Evolutionary conservation across 2,113 vertebrate species (phyloP), one percentile per base, ranked within the genome.

Genomic region (Tachycineta bicolor): DNA sequence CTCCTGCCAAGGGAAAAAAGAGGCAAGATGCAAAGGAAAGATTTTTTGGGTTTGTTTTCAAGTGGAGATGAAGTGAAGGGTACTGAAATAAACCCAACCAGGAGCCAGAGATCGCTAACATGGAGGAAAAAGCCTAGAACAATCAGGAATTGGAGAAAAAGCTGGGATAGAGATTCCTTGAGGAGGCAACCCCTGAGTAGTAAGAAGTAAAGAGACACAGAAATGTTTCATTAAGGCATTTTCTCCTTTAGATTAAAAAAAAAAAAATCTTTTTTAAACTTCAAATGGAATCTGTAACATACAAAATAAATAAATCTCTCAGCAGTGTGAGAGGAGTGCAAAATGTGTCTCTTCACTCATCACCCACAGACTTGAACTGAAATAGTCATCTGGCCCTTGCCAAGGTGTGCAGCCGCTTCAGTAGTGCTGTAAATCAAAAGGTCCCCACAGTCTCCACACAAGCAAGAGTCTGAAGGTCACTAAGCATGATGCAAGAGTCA

Each of bases 351-450:
- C 76, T 84, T 94, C 90, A 93, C 80, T 93, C 39, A 18, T 83
- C 93, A 92, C 83, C 63, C 92, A 71, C 76, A 95, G 90, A 68
- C 73, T 71, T 75, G 88, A 95, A 86, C 93, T 90, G 93, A 84
- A 96, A 84, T 63, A 89, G 87, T 90, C 71, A 93, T 82, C 53
- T 94, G 96, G 93, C 92, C 93, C 94, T 89, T 83, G 93, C 93
- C 92, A 96, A 97, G 95, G 95, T 95, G 94, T 94, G 94, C 88
- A 95, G 50, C 49, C 56, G 23, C 90, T 93, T 78, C 81, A 95
- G 62, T 5, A 82, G 53, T 29, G 86, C 90, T 90, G 60, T 93
- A 93, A 96, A 93, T 96, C 95, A 93, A 78, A 87, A 89, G 80
- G 88, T 86, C 69, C 88, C 83, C 76, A 20, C 43, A 86, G 90